Base-by-base conservation (phyloP, 2,113 vertebrate genomes). In the Microtus ochrogaster region DNA sequence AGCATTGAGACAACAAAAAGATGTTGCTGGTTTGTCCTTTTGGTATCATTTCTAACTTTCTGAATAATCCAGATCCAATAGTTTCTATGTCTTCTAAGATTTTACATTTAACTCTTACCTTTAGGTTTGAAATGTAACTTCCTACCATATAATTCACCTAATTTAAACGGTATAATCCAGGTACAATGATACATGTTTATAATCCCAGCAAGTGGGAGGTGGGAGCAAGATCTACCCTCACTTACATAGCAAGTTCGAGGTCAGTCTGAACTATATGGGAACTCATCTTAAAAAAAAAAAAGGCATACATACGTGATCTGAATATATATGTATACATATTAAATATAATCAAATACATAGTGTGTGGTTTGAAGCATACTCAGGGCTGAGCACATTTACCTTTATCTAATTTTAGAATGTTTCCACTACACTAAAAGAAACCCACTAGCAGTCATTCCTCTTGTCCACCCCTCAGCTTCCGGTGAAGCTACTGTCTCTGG, bases 361-460 rank as follows among this genome's bases (percentile, higher is more conserved):
- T 6, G 0, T 65, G 58, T 33, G 61, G 28, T 66, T 4, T 66
- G 49, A 39, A 28, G 52, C 63, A 41, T 89, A 86, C 44, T 94
- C 49, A 28, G 41, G 86, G 61, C 84, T 73, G 61, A 1, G 68
- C 74, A 76, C 89, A 65, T 5, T 47, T 58, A 52, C 22, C 63
- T 76, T 55, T 68, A 76, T 63, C 84, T 84, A 93, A 90, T 94
- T 96, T 92, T 79, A 85, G 93, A 81, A 81, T 44, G 88, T 87
- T 92, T 44, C 78, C 70, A 94, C 78, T 44, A 89, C 36, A 24
- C 44, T 41, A 55, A 49, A 92, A 92, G 72, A 94, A 90, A 58
- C n/a, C 26, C 65, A 79, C 19, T 6, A 65, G 65, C 76, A 79
- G n/a, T 52, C 73, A 84, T 33, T 44, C 14, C 7, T 58, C 16